Evolutionary conservation across 2,113 vertebrate species (phyloP).

Genomic region (Serinus canaria): DNA sequence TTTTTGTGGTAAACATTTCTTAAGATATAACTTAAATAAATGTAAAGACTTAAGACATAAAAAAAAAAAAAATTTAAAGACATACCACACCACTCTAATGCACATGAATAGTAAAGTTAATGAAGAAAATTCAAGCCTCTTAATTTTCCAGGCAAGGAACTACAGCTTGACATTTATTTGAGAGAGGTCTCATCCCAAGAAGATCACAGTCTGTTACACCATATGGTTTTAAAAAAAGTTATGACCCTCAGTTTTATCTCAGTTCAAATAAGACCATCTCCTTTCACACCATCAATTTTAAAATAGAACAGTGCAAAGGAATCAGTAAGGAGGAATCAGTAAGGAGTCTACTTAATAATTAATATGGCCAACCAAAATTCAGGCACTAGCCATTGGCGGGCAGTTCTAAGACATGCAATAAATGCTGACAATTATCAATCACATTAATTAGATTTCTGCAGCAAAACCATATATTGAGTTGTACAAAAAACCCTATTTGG

Average conservation of each 20-base stretch:
- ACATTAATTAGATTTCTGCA: background rate
- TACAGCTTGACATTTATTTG: conserved; percentile 7
- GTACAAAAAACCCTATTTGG: background rate
- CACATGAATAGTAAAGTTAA: background rate
- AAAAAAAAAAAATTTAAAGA: background rate
- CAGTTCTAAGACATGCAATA: background rate
- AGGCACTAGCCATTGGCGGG: background rate
- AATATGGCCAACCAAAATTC: background rate
- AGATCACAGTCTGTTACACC: background rate
- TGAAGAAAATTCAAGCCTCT: background rate
- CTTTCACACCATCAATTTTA: conserved; percentile 12
- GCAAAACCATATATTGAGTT: background rate
- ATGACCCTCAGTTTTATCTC: background rate
- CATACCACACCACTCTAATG: background rate
- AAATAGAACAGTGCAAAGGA: conserved; percentile 8
- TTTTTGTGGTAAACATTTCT: background rate
- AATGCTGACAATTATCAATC: background rate
- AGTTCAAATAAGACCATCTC: background rate
- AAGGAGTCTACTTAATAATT: background rate
- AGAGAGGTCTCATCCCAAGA: background rate
- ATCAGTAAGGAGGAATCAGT: background rate
- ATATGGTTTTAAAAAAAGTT: background rate
- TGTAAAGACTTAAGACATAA: background rate
- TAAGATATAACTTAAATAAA: conserved; percentile 32
- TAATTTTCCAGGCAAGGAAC: conserved; percentile 9